Evolutionary conservation across 64 coral and sea anemone species (phyloP), one percentile per base, ranked within the genome.

Genomic region (Pocillopora verrucosa): DNA sequence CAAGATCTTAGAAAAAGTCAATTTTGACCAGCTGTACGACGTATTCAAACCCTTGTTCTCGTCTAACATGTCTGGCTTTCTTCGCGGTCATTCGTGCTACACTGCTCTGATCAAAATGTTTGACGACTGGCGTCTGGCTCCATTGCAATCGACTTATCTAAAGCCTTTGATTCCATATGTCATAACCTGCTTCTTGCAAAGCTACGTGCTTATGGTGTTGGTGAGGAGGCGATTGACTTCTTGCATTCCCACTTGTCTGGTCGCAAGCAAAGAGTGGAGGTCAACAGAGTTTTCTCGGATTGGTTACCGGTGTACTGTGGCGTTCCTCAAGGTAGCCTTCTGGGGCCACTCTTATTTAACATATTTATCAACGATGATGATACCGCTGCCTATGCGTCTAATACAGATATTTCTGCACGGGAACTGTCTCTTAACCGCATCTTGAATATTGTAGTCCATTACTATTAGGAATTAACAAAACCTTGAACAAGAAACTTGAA

Each of bases 121-220:
- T 45, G 92, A 93, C 63, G 92, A 93, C 30, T 89, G 86, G 78
- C 69, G 86, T 4, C 89, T 17, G 88, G 74, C 10, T n/a, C 60
- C 5, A 63, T 90, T 25, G 67, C 92, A 30, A 77, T 94, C 17
- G 87, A 94, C 56, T 68, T 94, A 34, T 77, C 80, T 1, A 85
- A 91, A 74, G 30, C 89, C 16, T 90, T 83, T 75, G 65, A 90
- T n/a, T 90, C 89, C 4, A 76, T 83, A 34, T 91, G 89, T n/a
- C 89, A 91, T 9, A 91, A 84, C 35, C 22, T 59, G 61, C 37
- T 64, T 11, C 35, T 26, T 2, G 60, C 83, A 12, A 86, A 86
- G 16, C 56, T 86, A 16, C 16, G 16, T 69, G 83, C 83, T 9
- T 73, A 73, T 86, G 83, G 83, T 56, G 25, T 68, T 51, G 11